A percentile compares a stretch with the other conserved stretches of the same genome.
Conservation (phyloP, 2,113 vertebrate genomes). For the Parus major region DNA sequence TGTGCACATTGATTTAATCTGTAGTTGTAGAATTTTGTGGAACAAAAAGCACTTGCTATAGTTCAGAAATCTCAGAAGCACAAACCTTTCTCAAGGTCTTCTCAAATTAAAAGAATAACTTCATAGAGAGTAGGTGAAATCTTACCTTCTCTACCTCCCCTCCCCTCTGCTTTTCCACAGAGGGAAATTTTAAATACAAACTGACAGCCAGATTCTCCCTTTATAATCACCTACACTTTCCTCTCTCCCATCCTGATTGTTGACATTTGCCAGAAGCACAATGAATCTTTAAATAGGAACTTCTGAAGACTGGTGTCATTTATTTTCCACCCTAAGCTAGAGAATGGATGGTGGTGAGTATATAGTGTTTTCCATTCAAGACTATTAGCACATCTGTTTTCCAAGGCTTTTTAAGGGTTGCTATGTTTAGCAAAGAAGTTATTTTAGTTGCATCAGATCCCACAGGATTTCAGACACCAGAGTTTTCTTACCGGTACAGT, state of each 20-base stretch:
- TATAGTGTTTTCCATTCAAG: background rate
- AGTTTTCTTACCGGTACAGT: background rate
- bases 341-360: background rate
- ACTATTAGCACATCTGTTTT: constrained; percentile 42
- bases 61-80: background rate
- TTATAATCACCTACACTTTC: background rate
- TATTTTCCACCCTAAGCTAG: constrained; percentile 11
- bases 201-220: background rate
- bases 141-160: background rate
- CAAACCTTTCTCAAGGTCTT: background rate
- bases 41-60: constrained; percentile 1
- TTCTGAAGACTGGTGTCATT: background rate
- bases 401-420: background rate
- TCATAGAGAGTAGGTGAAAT: background rate
- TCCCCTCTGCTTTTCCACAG: background rate
- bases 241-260: background rate
- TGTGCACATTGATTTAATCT: constrained; percentile 26
- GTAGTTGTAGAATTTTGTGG: constrained; percentile 6
- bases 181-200: background rate
- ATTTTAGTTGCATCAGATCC: background rate
- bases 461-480: background rate
- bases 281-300: constrained; percentile 28
- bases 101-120: background rate
- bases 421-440: background rate
- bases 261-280: constrained; percentile 16